These are phyloP conservation scores for Shargacucullia verbasci DNA, from an alignment of 2,888 invertebrate genomes.

Conservation along the genomic window DNA sequence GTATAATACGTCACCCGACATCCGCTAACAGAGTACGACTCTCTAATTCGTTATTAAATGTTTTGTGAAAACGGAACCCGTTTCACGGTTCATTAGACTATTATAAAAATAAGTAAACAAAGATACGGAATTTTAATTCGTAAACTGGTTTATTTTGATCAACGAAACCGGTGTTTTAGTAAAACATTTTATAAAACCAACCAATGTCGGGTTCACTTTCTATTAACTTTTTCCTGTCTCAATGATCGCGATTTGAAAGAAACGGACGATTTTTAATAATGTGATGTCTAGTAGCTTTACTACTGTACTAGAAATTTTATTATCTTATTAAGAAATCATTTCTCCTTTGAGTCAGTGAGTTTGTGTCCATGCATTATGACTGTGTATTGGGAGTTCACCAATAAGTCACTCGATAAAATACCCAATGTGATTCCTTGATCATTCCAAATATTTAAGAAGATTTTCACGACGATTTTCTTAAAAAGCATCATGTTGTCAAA, in stretches of 20 bases:
- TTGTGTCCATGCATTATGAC: too few species aligned
- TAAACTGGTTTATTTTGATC: conserved; percentile 18
- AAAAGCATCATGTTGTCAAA: too few species aligned
- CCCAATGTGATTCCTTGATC: too few species aligned
- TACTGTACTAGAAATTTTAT: not conserved
- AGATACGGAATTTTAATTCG: conserved; percentile 64
- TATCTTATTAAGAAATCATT: too few species aligned
- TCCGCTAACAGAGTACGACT: conserved; percentile 52
- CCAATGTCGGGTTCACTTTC: conserved; percentile 18
- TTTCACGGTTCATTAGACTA: conserved; percentile 78
- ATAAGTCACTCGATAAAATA: too few species aligned
- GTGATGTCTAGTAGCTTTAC: conserved; percentile 5
- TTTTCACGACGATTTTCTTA: too few species aligned
- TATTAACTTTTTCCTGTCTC: conserved; percentile 13
- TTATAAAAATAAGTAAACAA: conserved; percentile 69
- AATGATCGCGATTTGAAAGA: not conserved
- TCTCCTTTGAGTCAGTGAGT: too few species aligned
- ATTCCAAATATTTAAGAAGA: too few species aligned
- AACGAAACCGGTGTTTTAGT: conserved; percentile 28
- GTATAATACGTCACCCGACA: conserved; percentile 28
- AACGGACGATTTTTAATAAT: conserved; percentile 1
- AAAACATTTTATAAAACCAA: conserved; percentile 5
- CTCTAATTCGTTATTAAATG: conserved; percentile 62
- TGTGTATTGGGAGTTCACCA: too few species aligned
- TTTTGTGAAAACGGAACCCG: conserved; percentile 72